Base-by-base conservation (phyloP, 2,113 vertebrate species). In the Megalops atlanticus region DNA sequence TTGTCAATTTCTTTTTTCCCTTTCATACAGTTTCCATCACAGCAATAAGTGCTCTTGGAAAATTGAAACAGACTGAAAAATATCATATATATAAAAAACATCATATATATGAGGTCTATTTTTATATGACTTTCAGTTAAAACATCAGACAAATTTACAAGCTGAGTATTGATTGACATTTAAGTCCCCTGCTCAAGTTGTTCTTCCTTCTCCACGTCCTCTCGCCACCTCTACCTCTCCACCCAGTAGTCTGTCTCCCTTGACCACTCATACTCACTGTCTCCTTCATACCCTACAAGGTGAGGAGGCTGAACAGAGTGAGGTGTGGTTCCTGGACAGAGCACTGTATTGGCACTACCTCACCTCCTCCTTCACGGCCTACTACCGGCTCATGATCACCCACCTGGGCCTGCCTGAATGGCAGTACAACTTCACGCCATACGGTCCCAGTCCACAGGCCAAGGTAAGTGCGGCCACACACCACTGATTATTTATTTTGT, bases 301-400 rank as follows among this genome's bases (percentile, higher is more conserved):
- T 75, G 89, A 93, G 49, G 86, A 91, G 24, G 92, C 94, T 6
- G 88, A 94, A 74, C 93, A 95, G 74, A 95, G 96, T 81, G 96
- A 97, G 85, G 95, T 99, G 81, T 99, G 98, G 97, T 98, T 99
- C 87, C 92, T 99, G 85, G 98, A 99, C 90, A 94, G 95, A 82
- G 96, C 97, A 0, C 90, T 99, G 15, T 96, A 95, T 84, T 99
- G 97, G 97, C 96, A 99, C 88, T 97, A 96, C 86, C 92, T 99
- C 77, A 97, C 95, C 0, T 84, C 96, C 64, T 96, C 95, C 73
- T 99, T 99, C 88, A 97, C 95, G 0, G 95, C 97, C 47, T 99
- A 97, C 86, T 99, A 98, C 88, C 94, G 97, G 71, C 93, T 99
- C 81, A 96, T 99, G 88, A 94, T 99, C 88, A 97, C 96, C 1